These are phyloP conservation scores for Melieria crassipennis DNA, from an alignment of 2,888 invertebrate species.

Conservation along the genomic window DNA sequence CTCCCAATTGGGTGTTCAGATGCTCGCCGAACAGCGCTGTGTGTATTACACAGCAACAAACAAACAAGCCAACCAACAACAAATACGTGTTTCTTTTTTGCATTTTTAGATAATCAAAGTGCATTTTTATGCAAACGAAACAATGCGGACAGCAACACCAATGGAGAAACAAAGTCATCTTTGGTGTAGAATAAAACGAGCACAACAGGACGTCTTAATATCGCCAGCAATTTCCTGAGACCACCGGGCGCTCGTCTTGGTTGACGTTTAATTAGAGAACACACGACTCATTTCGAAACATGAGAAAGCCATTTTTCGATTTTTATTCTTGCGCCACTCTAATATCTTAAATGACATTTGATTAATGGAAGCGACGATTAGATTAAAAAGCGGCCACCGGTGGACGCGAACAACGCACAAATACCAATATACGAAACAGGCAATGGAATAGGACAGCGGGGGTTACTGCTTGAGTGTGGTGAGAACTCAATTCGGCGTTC, in stretches of 20 bases:
- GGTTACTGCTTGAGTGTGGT: too few species aligned
- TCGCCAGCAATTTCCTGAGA: constrained; percentile 9
- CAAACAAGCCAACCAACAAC: constrained; percentile 8
- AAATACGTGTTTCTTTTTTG: neutral
- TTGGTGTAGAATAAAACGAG: neutral
- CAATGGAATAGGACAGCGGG: too few species aligned
- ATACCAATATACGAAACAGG: too few species aligned
- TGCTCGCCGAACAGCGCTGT: too few species aligned
- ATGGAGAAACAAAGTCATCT: too few species aligned
- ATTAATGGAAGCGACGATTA: constrained; percentile 42
- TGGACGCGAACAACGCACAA: too few species aligned
- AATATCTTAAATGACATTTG: constrained; percentile 39
- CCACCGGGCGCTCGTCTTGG: constrained; percentile 23
- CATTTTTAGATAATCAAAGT: constrained; percentile 13
- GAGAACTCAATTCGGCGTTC: too few species aligned
- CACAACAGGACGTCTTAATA: constrained; percentile 37
- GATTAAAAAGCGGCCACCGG: neutral
- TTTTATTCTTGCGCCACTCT: constrained; percentile 3
- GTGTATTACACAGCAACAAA: too few species aligned
- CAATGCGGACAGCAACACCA: neutral
- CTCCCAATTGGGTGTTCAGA: neutral
- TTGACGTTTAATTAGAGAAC: constrained; percentile 46
- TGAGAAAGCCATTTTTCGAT: constrained; percentile 42
- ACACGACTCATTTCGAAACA: constrained; percentile 43
- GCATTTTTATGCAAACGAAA: constrained; percentile 36